A percentile compares a stretch with the other conserved stretches of the same genome.
These are phyloP conservation scores for Drosophila ercepeae DNA, from an alignment of 1,140 invertebrate genomes.

Conservation along the genomic window DNA sequence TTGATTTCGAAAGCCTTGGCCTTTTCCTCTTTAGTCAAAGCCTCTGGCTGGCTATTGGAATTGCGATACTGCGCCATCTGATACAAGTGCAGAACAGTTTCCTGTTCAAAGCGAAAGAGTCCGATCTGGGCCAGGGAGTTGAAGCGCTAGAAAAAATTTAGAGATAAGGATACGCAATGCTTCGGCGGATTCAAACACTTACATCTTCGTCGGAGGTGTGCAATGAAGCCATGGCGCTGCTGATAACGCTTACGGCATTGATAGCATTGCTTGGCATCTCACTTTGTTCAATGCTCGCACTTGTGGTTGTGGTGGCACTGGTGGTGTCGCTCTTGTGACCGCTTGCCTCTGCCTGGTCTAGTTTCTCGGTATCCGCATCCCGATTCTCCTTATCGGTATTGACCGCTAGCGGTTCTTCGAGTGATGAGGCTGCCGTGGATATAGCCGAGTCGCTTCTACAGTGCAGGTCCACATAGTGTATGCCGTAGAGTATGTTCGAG, in stretches of 20 bases:
- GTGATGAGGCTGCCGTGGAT: conserved; percentile 40
- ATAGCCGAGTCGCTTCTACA: conserved; percentile 36
- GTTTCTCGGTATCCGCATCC: conserved; percentile 72
- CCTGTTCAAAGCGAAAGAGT: conserved; percentile 85
- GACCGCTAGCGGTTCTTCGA: conserved; percentile 54
- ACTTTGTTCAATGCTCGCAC: conserved; percentile 64
- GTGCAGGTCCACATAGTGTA: conserved; percentile 75
- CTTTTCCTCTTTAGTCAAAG: conserved; percentile 84
- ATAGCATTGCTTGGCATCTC: conserved; percentile 72
- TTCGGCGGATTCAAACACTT: conserved; percentile 6
- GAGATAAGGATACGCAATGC: neutral
- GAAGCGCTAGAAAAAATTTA: conserved; percentile 83
- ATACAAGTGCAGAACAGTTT: conserved; percentile 78
- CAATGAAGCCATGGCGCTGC: conserved; percentile 78
- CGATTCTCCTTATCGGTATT: conserved; percentile 77
- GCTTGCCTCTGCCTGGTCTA: conserved; percentile 42
- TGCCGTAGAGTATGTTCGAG: conserved; percentile 80
- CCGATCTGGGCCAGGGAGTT: conserved; percentile 85
- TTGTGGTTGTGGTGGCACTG: conserved; percentile 65
- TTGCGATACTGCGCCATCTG: conserved; percentile 76
- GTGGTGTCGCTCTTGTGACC: conserved; percentile 65
- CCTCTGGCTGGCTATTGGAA: conserved; percentile 34
- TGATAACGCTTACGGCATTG: conserved; percentile 79
- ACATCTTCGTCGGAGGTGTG: conserved; percentile 77
- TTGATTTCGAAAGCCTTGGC: conserved; percentile 85